Evolutionary conservation across 2,113 vertebrate species (phyloP).

Genomic region (Numenius arquata): DNA sequence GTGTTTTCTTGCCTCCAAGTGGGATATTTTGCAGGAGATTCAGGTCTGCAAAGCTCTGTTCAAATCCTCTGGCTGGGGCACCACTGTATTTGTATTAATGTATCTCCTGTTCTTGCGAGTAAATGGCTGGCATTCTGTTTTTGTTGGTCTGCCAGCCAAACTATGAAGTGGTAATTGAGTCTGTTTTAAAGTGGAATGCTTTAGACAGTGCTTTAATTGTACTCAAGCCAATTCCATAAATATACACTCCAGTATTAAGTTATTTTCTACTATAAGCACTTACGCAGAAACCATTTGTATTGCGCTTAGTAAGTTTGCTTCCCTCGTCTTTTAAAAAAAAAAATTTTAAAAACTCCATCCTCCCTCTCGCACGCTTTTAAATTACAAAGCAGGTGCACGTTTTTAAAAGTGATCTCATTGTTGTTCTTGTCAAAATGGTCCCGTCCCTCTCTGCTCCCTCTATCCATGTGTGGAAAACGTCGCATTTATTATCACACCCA

Average conservation of each 20-base stretch:
- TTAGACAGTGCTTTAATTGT: slow-evolving; percentile 62
- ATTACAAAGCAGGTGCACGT: slow-evolving; percentile 45
- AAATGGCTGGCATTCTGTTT: slow-evolving; percentile 63
- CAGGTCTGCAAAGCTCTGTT: not conserved
- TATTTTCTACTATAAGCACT: slow-evolving; percentile 29
- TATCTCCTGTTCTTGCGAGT: slow-evolving; percentile 55
- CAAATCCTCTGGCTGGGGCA: not conserved
- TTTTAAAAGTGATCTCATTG: slow-evolving; percentile 45
- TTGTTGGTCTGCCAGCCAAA: slow-evolving; percentile 54
- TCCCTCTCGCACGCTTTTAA: not conserved
- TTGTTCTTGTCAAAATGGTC: slow-evolving; percentile 58
- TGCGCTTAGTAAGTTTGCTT: not conserved
- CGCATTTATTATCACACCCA: slow-evolving; percentile 68
- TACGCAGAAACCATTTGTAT: not conserved
- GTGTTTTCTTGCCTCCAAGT: not conserved
- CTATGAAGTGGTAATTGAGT: slow-evolving; percentile 60
- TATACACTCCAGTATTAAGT: slow-evolving; percentile 6
- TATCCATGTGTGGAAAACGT: slow-evolving; percentile 57
- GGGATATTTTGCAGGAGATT: not conserved
- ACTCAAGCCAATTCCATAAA: slow-evolving; percentile 29
- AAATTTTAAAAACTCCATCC: not conserved
- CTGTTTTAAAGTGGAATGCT: slow-evolving; percentile 57
- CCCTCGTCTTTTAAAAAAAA: not conserved
- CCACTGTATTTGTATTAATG: slow-evolving; percentile 44
- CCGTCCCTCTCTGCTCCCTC: slow-evolving; percentile 46